Evolutionary conservation across 2,888 invertebrate species (phyloP).

Genomic region (Eupithecia subumbrata): DNA sequence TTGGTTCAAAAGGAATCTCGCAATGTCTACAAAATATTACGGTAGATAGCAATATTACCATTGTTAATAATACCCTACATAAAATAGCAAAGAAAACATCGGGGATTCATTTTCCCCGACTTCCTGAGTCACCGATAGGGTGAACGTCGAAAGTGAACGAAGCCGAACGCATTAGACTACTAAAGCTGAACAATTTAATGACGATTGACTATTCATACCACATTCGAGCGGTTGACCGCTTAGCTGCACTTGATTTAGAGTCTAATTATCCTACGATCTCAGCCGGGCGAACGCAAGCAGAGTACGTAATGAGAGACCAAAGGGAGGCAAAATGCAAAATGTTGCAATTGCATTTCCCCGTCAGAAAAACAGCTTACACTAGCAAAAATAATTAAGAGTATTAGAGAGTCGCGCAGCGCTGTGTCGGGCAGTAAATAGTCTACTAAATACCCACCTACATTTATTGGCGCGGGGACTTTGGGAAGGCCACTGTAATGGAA

Average conservation of each 20-base stretch:
- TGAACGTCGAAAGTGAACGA: slow-evolving; percentile 40
- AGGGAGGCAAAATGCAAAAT: slow-evolving; percentile 74
- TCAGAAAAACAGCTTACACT: slow-evolving; percentile 83
- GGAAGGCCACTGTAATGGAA: slow-evolving; percentile 74
- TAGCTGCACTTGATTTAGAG: slow-evolving; percentile 81
- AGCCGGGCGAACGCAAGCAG: slow-evolving; percentile 72
- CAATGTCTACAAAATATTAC: slow-evolving; percentile 4
- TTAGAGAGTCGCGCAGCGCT: slow-evolving; percentile 77
- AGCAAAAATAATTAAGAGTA: slow-evolving; percentile 84
- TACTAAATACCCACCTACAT: slow-evolving; percentile 82
- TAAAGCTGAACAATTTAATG: slow-evolving; percentile 83
- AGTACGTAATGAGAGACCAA: slow-evolving; percentile 74
- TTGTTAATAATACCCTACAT: slow-evolving; percentile 16
- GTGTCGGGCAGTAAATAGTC: slow-evolving; percentile 80
- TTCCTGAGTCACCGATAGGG: slow-evolving; percentile 37
- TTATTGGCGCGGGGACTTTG: slow-evolving; percentile 75
- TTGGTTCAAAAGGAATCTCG: slow-evolving; percentile 1
- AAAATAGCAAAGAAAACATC: slow-evolving; percentile 30
- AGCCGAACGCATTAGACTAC: slow-evolving; percentile 74
- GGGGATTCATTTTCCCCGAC: slow-evolving; percentile 29
- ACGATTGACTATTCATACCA: slow-evolving; percentile 83
- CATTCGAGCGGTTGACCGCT: slow-evolving; percentile 80
- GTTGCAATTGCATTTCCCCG: slow-evolving; percentile 79
- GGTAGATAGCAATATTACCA: not conserved
- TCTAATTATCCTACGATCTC: slow-evolving; percentile 82